phyloP scores from a whole-genome alignment of 2,888 invertebrate genomes.

The Ferdinandea cuprea region DNA sequence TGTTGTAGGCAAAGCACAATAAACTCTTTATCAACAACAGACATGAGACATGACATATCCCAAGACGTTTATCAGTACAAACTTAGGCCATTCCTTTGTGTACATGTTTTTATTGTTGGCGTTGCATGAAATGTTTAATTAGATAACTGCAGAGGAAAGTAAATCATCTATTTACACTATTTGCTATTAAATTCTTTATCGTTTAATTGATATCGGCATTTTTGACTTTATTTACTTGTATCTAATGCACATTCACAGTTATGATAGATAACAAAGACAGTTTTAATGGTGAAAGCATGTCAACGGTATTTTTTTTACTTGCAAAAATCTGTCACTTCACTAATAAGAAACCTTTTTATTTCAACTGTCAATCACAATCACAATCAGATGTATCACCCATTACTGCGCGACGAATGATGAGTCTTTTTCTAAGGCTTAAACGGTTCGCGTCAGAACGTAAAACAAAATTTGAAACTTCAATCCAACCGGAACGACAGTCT shows the following conservation, averaged over 20 bases:
- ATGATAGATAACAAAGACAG: constrained; percentile 6
- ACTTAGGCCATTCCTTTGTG: constrained; percentile 17
- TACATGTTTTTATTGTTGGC: constrained; percentile 1
- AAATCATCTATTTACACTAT: background rate
- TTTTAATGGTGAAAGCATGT: constrained; percentile 30
- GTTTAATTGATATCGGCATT: background rate
- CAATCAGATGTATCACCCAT: constrained; percentile 27
- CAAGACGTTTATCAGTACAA: constrained; percentile 8
- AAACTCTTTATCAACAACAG: constrained; percentile 29
- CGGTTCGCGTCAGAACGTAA: background rate
- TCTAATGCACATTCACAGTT: background rate
- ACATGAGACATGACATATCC: no score
- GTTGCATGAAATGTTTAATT: constrained; percentile 28
- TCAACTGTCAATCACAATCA: constrained; percentile 12
- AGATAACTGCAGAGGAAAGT: constrained; percentile 3
- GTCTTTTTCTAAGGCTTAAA: background rate
- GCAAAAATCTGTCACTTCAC: constrained; percentile 8
- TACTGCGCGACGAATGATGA: background rate
- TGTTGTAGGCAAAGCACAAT: constrained; percentile 3
- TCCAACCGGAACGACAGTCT: constrained; percentile 55
- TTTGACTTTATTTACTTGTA: background rate
- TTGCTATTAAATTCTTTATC: background rate
- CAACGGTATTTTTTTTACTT: background rate
- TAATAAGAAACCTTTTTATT: constrained; percentile 41
- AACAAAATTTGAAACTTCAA: constrained; percentile 19